These are phyloP conservation scores for Cepaea nemoralis DNA, from an alignment of 1,140 invertebrate genomes.

Conservation along the genomic window DNA sequence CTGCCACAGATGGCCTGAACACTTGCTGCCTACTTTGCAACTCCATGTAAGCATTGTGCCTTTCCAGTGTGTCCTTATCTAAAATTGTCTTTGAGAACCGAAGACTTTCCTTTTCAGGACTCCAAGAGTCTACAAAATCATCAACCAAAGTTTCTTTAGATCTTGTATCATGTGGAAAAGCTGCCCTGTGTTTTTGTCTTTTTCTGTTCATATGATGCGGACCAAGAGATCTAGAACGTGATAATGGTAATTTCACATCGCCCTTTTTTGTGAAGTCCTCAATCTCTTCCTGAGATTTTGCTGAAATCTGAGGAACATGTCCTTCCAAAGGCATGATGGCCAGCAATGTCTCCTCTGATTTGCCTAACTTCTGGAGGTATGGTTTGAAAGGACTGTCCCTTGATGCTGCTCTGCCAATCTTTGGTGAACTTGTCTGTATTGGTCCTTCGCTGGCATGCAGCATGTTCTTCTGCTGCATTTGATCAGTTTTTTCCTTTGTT, in stretches of 20 bases:
- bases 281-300: slow-evolving; percentile 21
- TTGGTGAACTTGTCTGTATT: slow-evolving; percentile 45
- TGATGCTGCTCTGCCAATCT: slow-evolving; percentile 34
- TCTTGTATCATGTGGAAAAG: not conserved
- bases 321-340: slow-evolving; percentile 30
- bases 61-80: slow-evolving; percentile 23
- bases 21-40: not conserved
- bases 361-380: slow-evolving; percentile 42
- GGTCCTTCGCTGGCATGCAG: slow-evolving; percentile 36
- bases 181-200: not conserved
- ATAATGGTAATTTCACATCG: not conserved
- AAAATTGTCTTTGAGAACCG: not conserved
- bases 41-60: slow-evolving; percentile 30
- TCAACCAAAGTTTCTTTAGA: slow-evolving; percentile 27
- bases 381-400: slow-evolving; percentile 41
- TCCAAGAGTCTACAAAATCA: not conserved
- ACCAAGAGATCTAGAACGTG: slow-evolving; percentile 4
- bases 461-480: not conserved
- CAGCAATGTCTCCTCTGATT: slow-evolving; percentile 43
- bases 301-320: not conserved
- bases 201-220: slow-evolving; percentile 22
- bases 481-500: not conserved
- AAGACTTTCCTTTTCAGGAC: not conserved
- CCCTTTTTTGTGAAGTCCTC: not conserved
- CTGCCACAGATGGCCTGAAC: slow-evolving; percentile 18